Percentiles rank a stretch among this genome's conserved stretches.
These are phyloP conservation scores for Barbus barbus DNA, from an alignment of 2,113 vertebrate genomes.

Conservation along the genomic window DNA sequence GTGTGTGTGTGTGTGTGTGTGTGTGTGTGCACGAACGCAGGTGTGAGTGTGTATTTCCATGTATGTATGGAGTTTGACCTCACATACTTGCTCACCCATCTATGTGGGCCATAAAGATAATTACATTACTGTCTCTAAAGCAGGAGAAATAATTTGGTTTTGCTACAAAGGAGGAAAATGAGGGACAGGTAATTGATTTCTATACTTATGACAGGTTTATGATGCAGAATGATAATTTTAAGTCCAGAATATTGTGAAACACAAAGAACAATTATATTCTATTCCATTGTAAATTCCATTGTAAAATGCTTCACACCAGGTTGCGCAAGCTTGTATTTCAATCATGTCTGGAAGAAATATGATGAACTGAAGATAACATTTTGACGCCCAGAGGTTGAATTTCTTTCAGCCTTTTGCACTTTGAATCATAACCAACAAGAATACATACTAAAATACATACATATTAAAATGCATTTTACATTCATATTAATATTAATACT, in stretches of 20 bases:
- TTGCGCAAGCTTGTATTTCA: slow-evolving; percentile 17
- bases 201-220: not conserved
- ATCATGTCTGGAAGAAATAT: not conserved
- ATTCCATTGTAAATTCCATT: not conserved
- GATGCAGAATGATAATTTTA: not conserved
- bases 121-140: slow-evolving; percentile 40
- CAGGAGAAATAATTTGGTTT: slow-evolving; percentile 31
- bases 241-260: not conserved
- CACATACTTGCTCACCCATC: slow-evolving; percentile 17
- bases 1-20: too few species aligned
- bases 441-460: not conserved
- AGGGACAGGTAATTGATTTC: not conserved
- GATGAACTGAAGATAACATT: not conserved
- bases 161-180: not conserved
- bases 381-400: not conserved
- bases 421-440: not conserved
- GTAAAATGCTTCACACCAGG: slow-evolving; percentile 19
- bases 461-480: not conserved
- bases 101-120: slow-evolving; percentile 36
- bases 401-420: not conserved
- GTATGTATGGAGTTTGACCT: slow-evolving; percentile 39
- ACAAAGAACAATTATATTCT: not conserved
- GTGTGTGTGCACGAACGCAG: too few species aligned
- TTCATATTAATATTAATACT: not conserved
- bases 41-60: too few species aligned